Percentiles rank a stretch among this genome's conserved stretches.
These are phyloP conservation scores for Ophonus ardosiacus DNA, from an alignment of 2,888 invertebrate species.

Conservation along the genomic window DNA sequence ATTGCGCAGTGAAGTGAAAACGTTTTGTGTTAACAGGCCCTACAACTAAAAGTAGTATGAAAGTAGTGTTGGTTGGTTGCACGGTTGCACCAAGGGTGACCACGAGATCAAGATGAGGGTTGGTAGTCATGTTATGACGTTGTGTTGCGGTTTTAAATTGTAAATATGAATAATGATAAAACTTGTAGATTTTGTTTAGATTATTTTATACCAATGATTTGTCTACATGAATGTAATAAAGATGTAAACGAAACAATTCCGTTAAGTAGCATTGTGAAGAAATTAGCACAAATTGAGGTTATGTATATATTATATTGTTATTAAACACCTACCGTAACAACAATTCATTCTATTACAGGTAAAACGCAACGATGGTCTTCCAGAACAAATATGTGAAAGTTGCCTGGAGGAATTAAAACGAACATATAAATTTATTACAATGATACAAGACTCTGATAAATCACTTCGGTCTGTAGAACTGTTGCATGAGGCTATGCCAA, in stretches of 20 bases:
- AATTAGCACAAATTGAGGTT: conserved; percentile 68
- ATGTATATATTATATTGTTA: conserved; percentile 31
- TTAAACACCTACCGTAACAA: background rate
- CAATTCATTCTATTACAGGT: conserved; percentile 65
- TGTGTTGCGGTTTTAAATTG: background rate
- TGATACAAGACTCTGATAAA: conserved; percentile 53
- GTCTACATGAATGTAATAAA: conserved; percentile 64
- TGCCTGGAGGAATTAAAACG: conserved; percentile 67
- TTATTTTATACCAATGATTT: conserved; percentile 64
- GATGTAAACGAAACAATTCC: conserved; percentile 59
- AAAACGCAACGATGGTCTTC: conserved; percentile 67
- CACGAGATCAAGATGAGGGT: too few species aligned
- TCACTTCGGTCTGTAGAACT: conserved; percentile 33
- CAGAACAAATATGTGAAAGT: conserved; percentile 67
- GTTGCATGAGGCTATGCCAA: background rate
- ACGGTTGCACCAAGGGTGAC: too few species aligned
- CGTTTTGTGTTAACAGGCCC: too few species aligned
- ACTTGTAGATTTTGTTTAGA: conserved; percentile 67
- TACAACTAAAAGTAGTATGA: too few species aligned
- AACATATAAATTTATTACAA: conserved; percentile 63
- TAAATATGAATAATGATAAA: conserved; percentile 52
- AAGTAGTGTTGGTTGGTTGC: too few species aligned
- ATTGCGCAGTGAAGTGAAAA: too few species aligned
- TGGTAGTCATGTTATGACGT: too few species aligned
- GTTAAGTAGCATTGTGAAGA: conserved; percentile 66